Evolutionary conservation across 2,797 vertebrate species (phyloP).

Genomic region (Phataginus tricuspis): DNA sequence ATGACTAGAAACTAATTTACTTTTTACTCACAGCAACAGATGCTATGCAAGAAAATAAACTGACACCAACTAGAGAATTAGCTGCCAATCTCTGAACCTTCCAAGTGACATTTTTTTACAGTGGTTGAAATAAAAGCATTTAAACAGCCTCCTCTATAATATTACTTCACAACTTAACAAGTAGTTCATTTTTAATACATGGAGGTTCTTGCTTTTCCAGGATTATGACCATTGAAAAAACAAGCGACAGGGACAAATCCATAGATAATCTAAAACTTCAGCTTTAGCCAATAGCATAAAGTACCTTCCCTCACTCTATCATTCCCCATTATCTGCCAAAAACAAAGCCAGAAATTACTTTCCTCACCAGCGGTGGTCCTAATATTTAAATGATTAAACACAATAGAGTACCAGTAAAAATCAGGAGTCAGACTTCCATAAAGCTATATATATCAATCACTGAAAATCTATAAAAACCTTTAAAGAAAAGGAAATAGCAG

Average conservation of each 20-base stretch:
- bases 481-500: background rate
- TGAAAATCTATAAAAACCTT: background rate
- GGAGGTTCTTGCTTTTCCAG: background rate
- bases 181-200: background rate
- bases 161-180: conserved; percentile 23
- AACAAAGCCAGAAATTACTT: background rate
- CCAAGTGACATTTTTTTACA: conserved; percentile 3
- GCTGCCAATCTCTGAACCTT: background rate
- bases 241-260: background rate
- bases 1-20: background rate
- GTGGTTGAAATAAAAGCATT: conserved; percentile 9
- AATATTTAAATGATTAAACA: background rate
- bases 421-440: background rate
- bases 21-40: conserved; percentile 42
- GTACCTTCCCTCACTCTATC: background rate
- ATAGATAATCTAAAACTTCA: background rate
- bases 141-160: background rate
- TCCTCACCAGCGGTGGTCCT: background rate
- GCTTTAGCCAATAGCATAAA: conserved; percentile 2
- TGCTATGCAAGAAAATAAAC: conserved; percentile 34
- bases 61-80: background rate
- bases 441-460: background rate
- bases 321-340: background rate
- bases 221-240: conserved; percentile 3
- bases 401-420: conserved; percentile 9